Evolutionary conservation across 2,888 invertebrate genomes (phyloP), one percentile per base, ranked within the genome.

Genomic region (Drosophila meridionalis): DNA sequence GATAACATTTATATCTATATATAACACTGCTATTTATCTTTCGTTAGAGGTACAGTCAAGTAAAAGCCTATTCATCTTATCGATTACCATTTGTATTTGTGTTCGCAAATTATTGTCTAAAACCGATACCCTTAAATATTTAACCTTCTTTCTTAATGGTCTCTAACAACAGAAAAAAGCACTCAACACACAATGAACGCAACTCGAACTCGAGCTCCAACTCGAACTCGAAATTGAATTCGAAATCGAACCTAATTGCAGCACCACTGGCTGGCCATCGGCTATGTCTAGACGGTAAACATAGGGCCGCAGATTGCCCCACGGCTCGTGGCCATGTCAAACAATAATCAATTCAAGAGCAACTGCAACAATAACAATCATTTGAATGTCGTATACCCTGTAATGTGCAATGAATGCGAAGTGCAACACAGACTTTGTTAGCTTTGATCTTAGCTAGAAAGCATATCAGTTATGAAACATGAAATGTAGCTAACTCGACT

Each of bases 291-390:
- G 77, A 80, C 77, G 50, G 28, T 63, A 78, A 68, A 52, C 52
- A 76, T 60, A 63, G 78, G 59, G 48, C 42, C 30, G 20, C 36
- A 60, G n/a, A 40, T 77, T 67, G 81, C 67, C 77, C 69, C 76
- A 71, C 66, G 77, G 81, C 77, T 80, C 63, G 73, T 78, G 78
- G 78, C 68, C 78, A 81, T 78, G 81, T 78, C 78, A 81, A 81
- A 78, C 69, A 81, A 77, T 76, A 77, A 77, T 78, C 82, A 81
- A 73, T 78, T 81, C 78, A 81, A 78, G 78, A 69, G 78, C 65
- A 81, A 30, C 71, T 58, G 48, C 52, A 66, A 30, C 50, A 47
- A 32, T 66, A 73, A 48, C 42, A 60, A 58, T 55, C 52, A 76
- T 73, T 78, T 78, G 69, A 76, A 64, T 74, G 57, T 45, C 48